Evolutionary conservation across 2,113 vertebrate genomes (phyloP), one percentile per base, ranked within the genome.

Genomic region (Meleagris gallopavo): DNA sequence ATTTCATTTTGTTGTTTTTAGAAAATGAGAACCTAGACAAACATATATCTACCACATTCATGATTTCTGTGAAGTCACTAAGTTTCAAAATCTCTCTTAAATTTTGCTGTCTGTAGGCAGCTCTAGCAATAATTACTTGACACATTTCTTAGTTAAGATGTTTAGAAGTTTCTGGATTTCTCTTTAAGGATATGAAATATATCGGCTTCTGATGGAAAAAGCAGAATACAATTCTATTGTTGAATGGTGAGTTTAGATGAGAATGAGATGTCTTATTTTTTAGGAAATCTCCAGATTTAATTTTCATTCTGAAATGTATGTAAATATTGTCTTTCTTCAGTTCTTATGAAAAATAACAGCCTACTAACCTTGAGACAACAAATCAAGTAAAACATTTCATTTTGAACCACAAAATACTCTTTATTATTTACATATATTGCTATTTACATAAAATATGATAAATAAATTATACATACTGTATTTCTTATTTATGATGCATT

Each of bases 1-100:
- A 62, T 91, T 91, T 96, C 62, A 71, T 95, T 93, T 84, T 82
- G 10, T 73, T 89, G 43, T 73, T 86, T 64, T 72, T 57, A 52
- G 65, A 72, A 89, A 91, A 84, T 50, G 43, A 8, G 10, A 61
- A 89, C 6, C 3, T 57, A 69, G 36, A n/a, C 17, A 81, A 77
- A 95, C 79, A 71, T 78, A 27, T 30, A 77, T 86, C 52, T 46
- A 65, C 6, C 5, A 29, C 11, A 90, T 91, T 43, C 9, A 24
- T 48, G 18, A 71, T 89, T 95, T 91, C 40, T 86, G 25, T 41
- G 60, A 41, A 54, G 6, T 78, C 87, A 55, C 2, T 34, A 66
- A 25, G 5, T 81, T 83, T 74, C 62, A 64, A 60, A 65, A 83
- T 40, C 3, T 43, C 5, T 18, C 15, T 69, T 73, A 61, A 85